Evolutionary conservation across 2,888 invertebrate genomes (phyloP).

Genomic region (Morpho achilles): DNA sequence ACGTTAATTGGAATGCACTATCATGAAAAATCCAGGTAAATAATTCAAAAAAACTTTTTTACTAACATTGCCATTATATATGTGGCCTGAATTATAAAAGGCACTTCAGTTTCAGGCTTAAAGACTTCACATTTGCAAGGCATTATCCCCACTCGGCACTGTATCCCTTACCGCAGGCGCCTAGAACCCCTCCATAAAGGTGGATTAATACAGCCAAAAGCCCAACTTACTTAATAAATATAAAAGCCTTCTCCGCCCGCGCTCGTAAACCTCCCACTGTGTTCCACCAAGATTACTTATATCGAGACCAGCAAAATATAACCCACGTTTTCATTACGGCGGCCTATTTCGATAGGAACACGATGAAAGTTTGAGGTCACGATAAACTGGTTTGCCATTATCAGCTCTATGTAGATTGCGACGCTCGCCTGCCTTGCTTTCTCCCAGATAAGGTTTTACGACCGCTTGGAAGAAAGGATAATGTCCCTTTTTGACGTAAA

Average conservation of each 20-base stretch:
- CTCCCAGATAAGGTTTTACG: slow-evolving; percentile 74
- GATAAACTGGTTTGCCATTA: slow-evolving; percentile 58
- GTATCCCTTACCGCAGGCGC: slow-evolving; percentile 43
- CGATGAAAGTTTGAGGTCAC: slow-evolving; percentile 46
- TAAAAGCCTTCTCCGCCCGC: slow-evolving; percentile 77
- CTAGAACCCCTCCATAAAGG: slow-evolving; percentile 72
- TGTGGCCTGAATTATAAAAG: slow-evolving; percentile 17
- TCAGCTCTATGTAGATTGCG: slow-evolving; percentile 78
- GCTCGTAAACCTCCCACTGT: slow-evolving; percentile 74
- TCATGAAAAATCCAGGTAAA: too few species aligned
- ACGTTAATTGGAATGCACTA: too few species aligned
- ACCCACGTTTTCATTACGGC: slow-evolving; percentile 59
- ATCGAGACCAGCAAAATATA: slow-evolving; percentile 52
- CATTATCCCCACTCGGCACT: slow-evolving; percentile 26
- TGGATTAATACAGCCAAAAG: slow-evolving; percentile 77
- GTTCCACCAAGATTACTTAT: slow-evolving; percentile 74
- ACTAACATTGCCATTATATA: not conserved
- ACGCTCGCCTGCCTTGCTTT: slow-evolving; percentile 60
- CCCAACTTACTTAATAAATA: slow-evolving; percentile 81
- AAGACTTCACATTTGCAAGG: slow-evolving; percentile 22
- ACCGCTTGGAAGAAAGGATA: slow-evolving; percentile 71
- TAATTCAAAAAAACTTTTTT: too few species aligned
- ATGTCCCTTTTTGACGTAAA: slow-evolving; percentile 71
- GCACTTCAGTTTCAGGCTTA: slow-evolving; percentile 15
- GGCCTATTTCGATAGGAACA: slow-evolving; percentile 31